Percentiles rank a stretch among this genome's conserved stretches.
Conservation (phyloP, 1,140 invertebrate species). For the Bombyx mori region DNA sequence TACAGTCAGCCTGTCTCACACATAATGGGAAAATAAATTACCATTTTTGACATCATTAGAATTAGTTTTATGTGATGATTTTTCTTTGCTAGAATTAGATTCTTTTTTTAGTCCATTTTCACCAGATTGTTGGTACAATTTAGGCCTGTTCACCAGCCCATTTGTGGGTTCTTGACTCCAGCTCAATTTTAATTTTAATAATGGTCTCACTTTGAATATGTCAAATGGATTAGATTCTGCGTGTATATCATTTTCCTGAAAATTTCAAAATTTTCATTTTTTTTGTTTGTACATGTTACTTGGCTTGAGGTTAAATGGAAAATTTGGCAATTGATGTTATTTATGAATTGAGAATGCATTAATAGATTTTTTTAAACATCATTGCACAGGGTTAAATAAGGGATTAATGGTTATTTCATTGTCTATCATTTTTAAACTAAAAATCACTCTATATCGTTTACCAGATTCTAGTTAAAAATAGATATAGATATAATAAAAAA, state of each 20-base stretch:
- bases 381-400: too few relatives aligned
- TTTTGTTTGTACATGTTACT: too few relatives aligned
- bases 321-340: too few relatives aligned
- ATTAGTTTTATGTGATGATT: constrained; percentile 33
- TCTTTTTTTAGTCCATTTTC: constrained; percentile 57
- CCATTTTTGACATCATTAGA: constrained; percentile 45
- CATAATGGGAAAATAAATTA: constrained; percentile 21
- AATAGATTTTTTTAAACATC: too few relatives aligned
- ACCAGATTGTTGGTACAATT: constrained; percentile 58
- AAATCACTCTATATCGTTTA: too few relatives aligned
- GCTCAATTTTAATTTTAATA: constrained; percentile 85
- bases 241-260: constrained; percentile 61
- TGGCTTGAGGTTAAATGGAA: too few relatives aligned
- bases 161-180: constrained; percentile 84
- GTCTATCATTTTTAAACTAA: too few relatives aligned
- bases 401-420: too few relatives aligned
- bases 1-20: neutral
- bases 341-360: too few relatives aligned
- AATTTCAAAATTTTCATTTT: constrained; percentile 5
- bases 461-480: too few relatives aligned
- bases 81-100: constrained; percentile 37
- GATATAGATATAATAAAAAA: too few relatives aligned
- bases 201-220: constrained; percentile 81
- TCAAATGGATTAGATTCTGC: constrained; percentile 75
- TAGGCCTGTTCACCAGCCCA: constrained; percentile 78